phyloP scores from a whole-genome alignment of 92 coral and sea anemone species.

The Plumapathes pennacea region DNA sequence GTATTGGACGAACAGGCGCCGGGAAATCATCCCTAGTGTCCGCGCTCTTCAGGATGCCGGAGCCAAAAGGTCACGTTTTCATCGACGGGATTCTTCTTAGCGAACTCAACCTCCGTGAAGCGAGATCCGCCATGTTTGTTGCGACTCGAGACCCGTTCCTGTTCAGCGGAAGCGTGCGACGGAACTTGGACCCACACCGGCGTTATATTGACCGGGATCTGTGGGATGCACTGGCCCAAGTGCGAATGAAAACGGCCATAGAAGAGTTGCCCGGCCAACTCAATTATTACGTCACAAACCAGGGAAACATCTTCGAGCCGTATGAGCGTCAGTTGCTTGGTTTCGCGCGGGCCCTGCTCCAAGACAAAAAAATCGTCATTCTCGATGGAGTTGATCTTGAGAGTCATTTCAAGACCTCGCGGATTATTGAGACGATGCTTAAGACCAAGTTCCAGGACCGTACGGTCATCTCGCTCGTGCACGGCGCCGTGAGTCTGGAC shows the following conservation, averaged over 20 bases:
- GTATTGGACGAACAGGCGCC: constrained; percentile 15
- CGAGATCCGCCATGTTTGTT: constrained; percentile 39
- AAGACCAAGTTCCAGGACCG: constrained; percentile 14
- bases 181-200: constrained; percentile 51
- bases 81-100: constrained; percentile 25
- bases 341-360: constrained; percentile 43
- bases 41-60: constrained; percentile 16
- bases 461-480: constrained; percentile 34
- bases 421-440: constrained; percentile 25
- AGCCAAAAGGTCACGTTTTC: constrained; percentile 10
- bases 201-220: constrained; percentile 29
- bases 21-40: constrained; percentile 26
- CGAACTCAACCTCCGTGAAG: constrained; percentile 15
- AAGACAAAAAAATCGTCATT: constrained; percentile 25
- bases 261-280: constrained; percentile 33
- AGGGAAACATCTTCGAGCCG: constrained; percentile 6
- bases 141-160: constrained; percentile 31
- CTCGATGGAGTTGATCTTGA: constrained; percentile 29
- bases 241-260: constrained; percentile 25
- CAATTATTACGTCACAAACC: constrained; percentile 8
- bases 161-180: constrained; percentile 33
- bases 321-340: constrained; percentile 21
- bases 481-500: constrained; percentile 24
- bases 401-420: constrained; percentile 23
- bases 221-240: constrained; percentile 44